phyloP scores from a whole-genome alignment of 2,888 invertebrate species.

The Folsomia candida region DNA sequence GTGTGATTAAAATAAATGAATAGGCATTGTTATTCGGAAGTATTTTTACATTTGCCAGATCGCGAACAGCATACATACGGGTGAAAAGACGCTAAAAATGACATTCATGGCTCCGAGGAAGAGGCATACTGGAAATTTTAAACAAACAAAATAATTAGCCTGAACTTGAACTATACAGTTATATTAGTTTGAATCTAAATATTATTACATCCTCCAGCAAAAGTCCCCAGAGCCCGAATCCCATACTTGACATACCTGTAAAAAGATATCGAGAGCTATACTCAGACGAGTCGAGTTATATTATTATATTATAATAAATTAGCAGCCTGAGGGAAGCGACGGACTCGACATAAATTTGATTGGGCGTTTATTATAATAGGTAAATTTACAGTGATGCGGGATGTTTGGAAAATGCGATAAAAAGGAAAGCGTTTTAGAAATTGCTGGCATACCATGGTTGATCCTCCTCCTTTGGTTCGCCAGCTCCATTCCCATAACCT shows the following conservation, averaged over 20 bases:
- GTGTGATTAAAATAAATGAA: not conserved
- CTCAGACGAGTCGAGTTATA: too few relatives aligned
- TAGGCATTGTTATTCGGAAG: not conserved
- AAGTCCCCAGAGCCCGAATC: slow-evolving; percentile 76
- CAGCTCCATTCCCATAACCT: slow-evolving; percentile 24
- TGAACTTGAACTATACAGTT: too few relatives aligned
- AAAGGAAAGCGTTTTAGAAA: too few relatives aligned
- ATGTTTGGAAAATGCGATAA: too few relatives aligned
- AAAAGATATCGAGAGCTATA: too few relatives aligned
- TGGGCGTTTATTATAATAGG: too few relatives aligned
- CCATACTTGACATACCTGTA: slow-evolving; percentile 86
- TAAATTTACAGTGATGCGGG: too few relatives aligned
- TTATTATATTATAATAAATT: too few relatives aligned
- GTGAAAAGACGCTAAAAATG: slow-evolving; percentile 61
- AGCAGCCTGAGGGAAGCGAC: too few relatives aligned
- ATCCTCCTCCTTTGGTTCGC: slow-evolving; percentile 52
- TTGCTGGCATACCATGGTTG: slow-evolving; percentile 80
- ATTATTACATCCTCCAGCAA: slow-evolving; percentile 77
- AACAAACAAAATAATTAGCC: too few relatives aligned
- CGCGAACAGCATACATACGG: slow-evolving; percentile 70
- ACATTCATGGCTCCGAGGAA: slow-evolving; percentile 76
- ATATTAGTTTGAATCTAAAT: too few relatives aligned
- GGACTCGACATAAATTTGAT: too few relatives aligned
- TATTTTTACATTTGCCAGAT: slow-evolving; percentile 72
- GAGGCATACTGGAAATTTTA: slow-evolving; percentile 69